A percentile compares a stretch with the other conserved stretches of the same genome.
These are phyloP conservation scores for Myiotriccus ornatus DNA, from an alignment of 2,797 vertebrate species.

Conservation along the genomic window DNA sequence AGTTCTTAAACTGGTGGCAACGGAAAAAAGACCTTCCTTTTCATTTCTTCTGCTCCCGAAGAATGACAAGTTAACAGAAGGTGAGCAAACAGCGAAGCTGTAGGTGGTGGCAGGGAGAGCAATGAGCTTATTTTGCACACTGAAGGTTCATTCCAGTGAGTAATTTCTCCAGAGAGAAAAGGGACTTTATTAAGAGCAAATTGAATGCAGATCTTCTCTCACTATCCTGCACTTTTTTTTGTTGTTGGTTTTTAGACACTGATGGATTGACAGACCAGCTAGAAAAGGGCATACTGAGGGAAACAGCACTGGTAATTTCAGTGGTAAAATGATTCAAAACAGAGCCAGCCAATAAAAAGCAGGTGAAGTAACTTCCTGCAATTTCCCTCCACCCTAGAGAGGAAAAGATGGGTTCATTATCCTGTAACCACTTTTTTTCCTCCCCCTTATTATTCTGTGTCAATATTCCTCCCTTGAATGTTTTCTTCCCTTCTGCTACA, in stretches of 20 bases:
- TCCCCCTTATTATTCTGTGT: not conserved
- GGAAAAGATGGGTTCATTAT: not conserved
- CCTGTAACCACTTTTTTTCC: not conserved
- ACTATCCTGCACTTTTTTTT: not conserved
- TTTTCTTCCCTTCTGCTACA: not conserved
- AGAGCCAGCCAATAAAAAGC: not conserved
- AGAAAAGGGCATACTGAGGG: not conserved
- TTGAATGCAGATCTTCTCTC: not conserved
- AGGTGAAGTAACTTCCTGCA: not conserved
- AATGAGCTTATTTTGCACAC: not conserved
- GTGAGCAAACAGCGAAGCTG: not conserved
- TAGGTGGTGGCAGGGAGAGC: not conserved
- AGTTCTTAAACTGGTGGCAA: not conserved
- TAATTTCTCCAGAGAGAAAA: conserved; percentile 20
- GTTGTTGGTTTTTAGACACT: not conserved
- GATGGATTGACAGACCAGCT: conserved; percentile 7
- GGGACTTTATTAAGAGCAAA: not conserved
- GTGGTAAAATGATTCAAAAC: not conserved
- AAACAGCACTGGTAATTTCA: not conserved
- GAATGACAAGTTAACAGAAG: not conserved
- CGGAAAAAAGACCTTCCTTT: not conserved
- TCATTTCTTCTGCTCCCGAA: not conserved
- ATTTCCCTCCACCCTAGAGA: not conserved
- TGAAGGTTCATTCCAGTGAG: not conserved
- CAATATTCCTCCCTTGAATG: not conserved